phyloP scores from a whole-genome alignment of 2,888 invertebrate species.

The Protonemura montana region DNA sequence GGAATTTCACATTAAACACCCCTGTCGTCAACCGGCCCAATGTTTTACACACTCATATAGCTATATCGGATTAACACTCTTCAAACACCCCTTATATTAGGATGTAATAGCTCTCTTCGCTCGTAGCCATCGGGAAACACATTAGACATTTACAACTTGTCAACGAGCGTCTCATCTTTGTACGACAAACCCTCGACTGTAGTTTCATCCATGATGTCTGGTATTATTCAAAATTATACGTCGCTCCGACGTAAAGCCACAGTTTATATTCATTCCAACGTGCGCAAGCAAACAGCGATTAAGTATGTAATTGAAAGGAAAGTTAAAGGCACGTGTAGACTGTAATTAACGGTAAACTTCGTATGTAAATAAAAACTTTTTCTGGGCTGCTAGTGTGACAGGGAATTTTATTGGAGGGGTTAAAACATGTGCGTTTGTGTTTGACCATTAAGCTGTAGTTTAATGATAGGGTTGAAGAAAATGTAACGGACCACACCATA shows the following conservation, averaged over 20 bases:
- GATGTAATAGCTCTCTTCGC: background rate
- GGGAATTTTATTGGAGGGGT: background rate
- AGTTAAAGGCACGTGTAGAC: background rate
- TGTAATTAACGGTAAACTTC: background rate
- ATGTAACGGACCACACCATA: background rate
- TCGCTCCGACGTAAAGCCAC: background rate
- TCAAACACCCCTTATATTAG: background rate
- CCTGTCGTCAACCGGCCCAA: background rate
- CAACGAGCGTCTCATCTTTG: background rate
- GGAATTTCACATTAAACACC: background rate
- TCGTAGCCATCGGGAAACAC: background rate
- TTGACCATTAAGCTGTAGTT: background rate
- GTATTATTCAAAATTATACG: conserved; percentile 7
- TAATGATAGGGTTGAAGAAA: background rate
- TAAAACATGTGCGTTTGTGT: background rate
- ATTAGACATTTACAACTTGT: background rate
- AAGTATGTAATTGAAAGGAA: conserved; percentile 2
- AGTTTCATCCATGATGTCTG: background rate
- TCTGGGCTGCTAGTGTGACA: background rate
- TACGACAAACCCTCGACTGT: background rate
- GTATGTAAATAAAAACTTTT: background rate
- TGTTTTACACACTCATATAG: background rate
- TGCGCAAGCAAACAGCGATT: background rate
- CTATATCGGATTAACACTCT: conserved; percentile 3
- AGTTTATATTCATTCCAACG: conserved; percentile 7